phyloP scores from a whole-genome alignment of 2,113 vertebrate genomes.

The Glareola pratincola region DNA sequence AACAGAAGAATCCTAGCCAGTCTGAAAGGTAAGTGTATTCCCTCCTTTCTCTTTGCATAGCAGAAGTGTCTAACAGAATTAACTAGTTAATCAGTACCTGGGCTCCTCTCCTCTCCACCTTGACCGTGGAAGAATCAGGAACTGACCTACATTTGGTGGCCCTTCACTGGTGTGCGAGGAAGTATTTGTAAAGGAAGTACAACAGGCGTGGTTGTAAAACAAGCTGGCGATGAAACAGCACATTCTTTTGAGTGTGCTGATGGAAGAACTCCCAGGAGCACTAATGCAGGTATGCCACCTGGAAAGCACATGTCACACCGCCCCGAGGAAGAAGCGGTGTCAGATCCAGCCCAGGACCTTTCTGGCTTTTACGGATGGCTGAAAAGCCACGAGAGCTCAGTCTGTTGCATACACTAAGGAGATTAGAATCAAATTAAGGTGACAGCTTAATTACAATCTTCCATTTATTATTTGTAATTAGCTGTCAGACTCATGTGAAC shows the following conservation, averaged over 20 bases:
- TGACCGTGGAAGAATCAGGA: background rate
- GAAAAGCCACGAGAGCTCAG: background rate
- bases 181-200: fast-evolving
- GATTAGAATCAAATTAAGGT: conserved; percentile 14
- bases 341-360: background rate
- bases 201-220: background rate
- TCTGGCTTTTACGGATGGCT: background rate
- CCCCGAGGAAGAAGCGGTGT: fast-evolving
- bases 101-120: background rate
- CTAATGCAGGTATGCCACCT: fast-evolving
- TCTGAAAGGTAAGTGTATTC: background rate
- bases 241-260: fast-evolving
- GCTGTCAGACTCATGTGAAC: background rate
- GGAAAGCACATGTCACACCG: fast-evolving
- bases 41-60: background rate
- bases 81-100: background rate
- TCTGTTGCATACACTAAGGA: background rate
- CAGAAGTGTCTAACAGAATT: background rate
- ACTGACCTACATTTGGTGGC: background rate
- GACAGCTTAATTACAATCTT: background rate
- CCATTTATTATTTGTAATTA: background rate
- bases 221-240: background rate
- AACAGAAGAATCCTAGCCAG: background rate
- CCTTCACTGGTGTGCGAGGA: background rate
- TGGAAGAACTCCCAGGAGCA: background rate